Conservation (phyloP, 2,888 invertebrate genomes). For the Melikaiella ostensackeni region DNA sequence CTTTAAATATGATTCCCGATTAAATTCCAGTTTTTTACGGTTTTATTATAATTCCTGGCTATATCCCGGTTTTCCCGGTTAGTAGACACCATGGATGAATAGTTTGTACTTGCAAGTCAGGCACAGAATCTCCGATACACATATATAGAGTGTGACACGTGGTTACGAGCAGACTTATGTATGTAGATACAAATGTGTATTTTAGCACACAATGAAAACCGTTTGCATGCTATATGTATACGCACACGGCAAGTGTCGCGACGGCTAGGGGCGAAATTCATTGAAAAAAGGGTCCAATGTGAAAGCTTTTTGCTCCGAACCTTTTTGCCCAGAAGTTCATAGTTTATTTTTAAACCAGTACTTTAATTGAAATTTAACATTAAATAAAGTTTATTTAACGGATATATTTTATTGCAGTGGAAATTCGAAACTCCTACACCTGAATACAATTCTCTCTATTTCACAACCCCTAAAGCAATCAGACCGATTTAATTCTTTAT, state of each 20-base stretch:
- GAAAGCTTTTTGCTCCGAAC: neutral
- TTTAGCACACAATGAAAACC: slow-evolving; percentile 38
- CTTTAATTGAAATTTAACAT: neutral
- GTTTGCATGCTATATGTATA: slow-evolving; percentile 38
- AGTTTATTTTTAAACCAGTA: neutral
- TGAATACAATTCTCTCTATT: slow-evolving; percentile 25
- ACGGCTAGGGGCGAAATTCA: slow-evolving; percentile 7
- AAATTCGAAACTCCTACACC: neutral
- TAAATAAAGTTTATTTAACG: neutral
- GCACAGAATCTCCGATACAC: neutral
- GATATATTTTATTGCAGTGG: slow-evolving; percentile 2
- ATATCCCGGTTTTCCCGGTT: too few relatives aligned
- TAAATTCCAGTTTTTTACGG: too few relatives aligned
- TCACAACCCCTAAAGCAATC: slow-evolving; percentile 21
- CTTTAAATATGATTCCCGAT: too few relatives aligned
- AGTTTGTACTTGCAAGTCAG: neutral
- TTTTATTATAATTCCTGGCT: too few relatives aligned
- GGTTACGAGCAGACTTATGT: slow-evolving; percentile 43
- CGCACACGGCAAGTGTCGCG: slow-evolving; percentile 1
- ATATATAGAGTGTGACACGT: slow-evolving; percentile 40
- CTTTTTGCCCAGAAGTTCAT: neutral
- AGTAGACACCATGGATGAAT: too few relatives aligned
- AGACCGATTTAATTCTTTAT: slow-evolving; percentile 23
- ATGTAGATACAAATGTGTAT: slow-evolving; percentile 45
- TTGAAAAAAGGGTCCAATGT: slow-evolving; percentile 2